Conservation (phyloP, 2,888 invertebrate genomes). For the Drosophila bunnanda region DNA sequence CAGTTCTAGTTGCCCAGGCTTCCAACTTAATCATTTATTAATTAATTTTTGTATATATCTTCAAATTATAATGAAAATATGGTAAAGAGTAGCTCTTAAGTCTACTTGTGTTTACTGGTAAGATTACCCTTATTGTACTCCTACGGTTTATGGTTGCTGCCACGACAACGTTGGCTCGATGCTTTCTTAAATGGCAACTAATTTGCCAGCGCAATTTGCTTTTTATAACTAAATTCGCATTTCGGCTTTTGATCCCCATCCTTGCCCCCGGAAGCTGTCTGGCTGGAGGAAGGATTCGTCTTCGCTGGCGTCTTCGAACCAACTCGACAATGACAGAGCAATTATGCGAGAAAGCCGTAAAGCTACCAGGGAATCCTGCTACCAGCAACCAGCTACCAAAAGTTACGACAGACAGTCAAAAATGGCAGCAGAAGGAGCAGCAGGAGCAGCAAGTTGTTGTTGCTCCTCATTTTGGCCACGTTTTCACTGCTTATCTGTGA, state of each 20-base stretch:
- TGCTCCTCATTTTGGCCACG: constrained; percentile 11
- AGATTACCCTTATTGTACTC: constrained; percentile 14
- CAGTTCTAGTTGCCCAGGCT: background rate
- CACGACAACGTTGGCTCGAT: constrained; percentile 46
- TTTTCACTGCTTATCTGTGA: constrained; percentile 59
- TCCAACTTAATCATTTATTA: background rate
- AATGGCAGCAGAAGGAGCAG: constrained; percentile 2
- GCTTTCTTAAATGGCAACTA: constrained; percentile 77
- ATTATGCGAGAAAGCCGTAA: constrained; percentile 72
- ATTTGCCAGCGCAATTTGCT: constrained; percentile 77
- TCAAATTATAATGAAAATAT: background rate
- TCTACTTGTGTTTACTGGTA: background rate
- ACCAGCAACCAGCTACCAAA: constrained; percentile 54
- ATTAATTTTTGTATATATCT: background rate
- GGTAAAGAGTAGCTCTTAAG: constrained; percentile 10
- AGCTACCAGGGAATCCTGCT: constrained; percentile 58
- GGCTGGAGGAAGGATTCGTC: constrained; percentile 12
- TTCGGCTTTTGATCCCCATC: constrained; percentile 20
- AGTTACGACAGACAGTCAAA: constrained; percentile 66
- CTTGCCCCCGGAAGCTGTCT: background rate
- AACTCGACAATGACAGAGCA: constrained; percentile 75
- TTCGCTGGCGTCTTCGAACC: constrained; percentile 36
- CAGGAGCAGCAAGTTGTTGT: background rate
- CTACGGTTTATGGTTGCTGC: constrained; percentile 36
- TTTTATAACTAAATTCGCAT: constrained; percentile 77